These are phyloP conservation scores for Teleogryllus oceanicus DNA, from an alignment of 2,888 invertebrate species.

Conservation along the genomic window DNA sequence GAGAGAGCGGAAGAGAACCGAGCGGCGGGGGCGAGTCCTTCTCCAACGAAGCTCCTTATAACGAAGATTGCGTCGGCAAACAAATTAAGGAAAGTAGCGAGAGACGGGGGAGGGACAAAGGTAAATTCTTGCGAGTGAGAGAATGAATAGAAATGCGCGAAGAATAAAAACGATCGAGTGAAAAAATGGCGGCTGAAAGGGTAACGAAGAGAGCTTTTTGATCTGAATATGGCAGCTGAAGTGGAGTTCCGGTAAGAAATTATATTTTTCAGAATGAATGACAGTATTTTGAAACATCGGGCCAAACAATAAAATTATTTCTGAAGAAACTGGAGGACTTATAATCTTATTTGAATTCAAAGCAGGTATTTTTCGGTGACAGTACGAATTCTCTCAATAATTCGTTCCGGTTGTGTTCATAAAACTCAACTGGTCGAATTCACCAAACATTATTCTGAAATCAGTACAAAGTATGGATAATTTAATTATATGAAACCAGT, in stretches of 20 bases:
- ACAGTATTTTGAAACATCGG: too few species aligned
- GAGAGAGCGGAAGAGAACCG: not conserved
- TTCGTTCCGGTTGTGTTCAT: too few species aligned
- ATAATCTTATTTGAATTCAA: too few species aligned
- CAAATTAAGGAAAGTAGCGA: constrained; percentile 1
- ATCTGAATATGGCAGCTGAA: not conserved
- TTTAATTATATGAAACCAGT: too few species aligned
- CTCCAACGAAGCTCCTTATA: not conserved
- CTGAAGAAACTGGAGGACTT: too few species aligned
- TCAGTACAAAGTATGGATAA: too few species aligned
- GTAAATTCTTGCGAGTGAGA: not conserved
- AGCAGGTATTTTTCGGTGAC: too few species aligned
- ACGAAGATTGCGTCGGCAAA: not conserved
- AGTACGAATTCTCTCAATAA: too few species aligned
- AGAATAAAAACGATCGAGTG: not conserved
- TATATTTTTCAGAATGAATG: not conserved
- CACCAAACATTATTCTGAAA: too few species aligned
- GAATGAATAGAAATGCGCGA: constrained; percentile 6
- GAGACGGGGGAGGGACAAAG: not conserved
- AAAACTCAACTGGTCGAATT: too few species aligned
- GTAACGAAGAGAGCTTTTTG: not conserved
- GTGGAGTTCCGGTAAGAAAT: not conserved
- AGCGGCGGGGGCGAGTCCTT: not conserved
- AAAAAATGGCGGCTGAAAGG: not conserved
- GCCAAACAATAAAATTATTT: too few species aligned